These are phyloP conservation scores for Cantharis rufa DNA, from an alignment of 2,888 invertebrate species.

Conservation along the genomic window DNA sequence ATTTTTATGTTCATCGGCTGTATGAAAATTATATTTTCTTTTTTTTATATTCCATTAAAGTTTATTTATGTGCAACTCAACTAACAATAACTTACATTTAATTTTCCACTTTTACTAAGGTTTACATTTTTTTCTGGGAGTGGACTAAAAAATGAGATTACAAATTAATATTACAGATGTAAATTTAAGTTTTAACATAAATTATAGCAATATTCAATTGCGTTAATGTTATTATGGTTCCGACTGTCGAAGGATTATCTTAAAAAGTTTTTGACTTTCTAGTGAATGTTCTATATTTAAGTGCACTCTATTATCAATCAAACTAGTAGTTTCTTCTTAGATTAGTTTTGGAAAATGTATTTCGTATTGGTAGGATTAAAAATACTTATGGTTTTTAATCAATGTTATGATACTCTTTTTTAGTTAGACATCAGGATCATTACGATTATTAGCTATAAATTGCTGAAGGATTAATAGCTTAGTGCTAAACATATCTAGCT, in stretches of 20 bases:
- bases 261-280: too few species aligned
- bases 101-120: background rate
- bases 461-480: background rate
- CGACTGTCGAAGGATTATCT: too few species aligned
- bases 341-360: background rate
- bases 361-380: background rate
- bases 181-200: background rate
- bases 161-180: background rate
- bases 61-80: background rate
- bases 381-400: background rate
- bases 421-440: background rate
- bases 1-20: background rate
- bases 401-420: background rate
- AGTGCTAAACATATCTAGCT: background rate
- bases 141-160: background rate
- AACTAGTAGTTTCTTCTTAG: background rate
- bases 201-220: background rate
- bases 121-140: background rate
- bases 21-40: background rate
- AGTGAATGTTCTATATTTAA: too few species aligned
- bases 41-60: background rate
- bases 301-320: too few species aligned
- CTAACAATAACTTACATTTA: background rate
- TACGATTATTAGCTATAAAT: background rate
- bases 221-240: too few species aligned